A percentile compares a stretch with the other conserved stretches of the same genome.
Evolutionary conservation across 2,888 invertebrate species (phyloP).

Genomic region (Caenorhabditis imperialis): DNA sequence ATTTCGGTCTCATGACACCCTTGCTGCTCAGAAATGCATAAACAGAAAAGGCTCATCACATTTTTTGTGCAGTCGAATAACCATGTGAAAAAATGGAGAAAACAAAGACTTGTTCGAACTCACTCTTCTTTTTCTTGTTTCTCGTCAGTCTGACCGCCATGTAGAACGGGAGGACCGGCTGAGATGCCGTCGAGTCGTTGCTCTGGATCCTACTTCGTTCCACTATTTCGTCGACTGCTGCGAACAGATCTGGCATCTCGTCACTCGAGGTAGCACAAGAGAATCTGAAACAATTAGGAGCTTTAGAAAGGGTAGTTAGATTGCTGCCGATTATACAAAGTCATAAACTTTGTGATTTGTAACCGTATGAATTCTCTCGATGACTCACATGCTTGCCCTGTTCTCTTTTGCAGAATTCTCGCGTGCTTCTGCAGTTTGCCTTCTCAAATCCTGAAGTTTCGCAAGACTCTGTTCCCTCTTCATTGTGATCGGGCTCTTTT

Average conservation of each 20-base stretch:
- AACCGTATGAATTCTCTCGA: neutral
- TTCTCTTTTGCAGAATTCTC: conserved; percentile 64
- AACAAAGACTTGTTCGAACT: too few species aligned
- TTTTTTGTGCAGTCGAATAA: too few species aligned
- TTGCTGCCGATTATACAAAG: too few species aligned
- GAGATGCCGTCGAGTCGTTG: conserved; percentile 36
- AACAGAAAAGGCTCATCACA: too few species aligned
- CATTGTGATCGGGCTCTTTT: conserved; percentile 60
- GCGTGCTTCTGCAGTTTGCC: conserved; percentile 71
- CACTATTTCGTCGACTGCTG: conserved; percentile 85
- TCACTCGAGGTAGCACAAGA: conserved; percentile 73
- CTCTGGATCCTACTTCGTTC: conserved; percentile 30
- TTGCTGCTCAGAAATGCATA: too few species aligned
- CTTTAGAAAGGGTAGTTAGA: neutral
- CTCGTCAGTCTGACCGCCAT: conserved; percentile 76
- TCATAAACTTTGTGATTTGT: neutral
- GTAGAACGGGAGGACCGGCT: conserved; percentile 73
- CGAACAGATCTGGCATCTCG: conserved; percentile 94
- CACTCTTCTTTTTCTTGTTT: conserved; percentile 66
- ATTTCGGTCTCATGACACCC: neutral
- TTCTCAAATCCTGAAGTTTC: conserved; percentile 67
- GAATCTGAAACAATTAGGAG: conserved; percentile 56
- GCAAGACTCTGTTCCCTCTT: conserved; percentile 76
- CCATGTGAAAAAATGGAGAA: too few species aligned
- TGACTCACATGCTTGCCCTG: conserved; percentile 57